Conservation (phyloP, 2,113 vertebrate genomes). For the Vanacampus margaritifer region DNA sequence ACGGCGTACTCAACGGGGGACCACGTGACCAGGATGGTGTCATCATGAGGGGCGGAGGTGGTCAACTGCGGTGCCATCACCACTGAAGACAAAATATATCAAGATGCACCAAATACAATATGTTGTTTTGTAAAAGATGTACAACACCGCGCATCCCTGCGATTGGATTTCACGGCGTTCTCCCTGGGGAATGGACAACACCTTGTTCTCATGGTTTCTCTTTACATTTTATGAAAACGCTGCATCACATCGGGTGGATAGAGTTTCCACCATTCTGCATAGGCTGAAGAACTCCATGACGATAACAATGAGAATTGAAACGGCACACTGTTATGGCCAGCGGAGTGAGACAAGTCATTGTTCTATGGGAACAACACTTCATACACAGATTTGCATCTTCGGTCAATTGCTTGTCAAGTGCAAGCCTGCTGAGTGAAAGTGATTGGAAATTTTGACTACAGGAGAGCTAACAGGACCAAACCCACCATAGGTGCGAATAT, state of each 20-base stretch:
- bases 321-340: slow-evolving; percentile 34
- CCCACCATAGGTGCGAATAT: too few relatives aligned
- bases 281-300: slow-evolving; percentile 20
- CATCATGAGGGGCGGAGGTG: slow-evolving; percentile 69
- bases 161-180: slow-evolving; percentile 54
- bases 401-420: slow-evolving; percentile 31
- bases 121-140: slow-evolving; percentile 25
- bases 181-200: slow-evolving; percentile 47
- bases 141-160: slow-evolving; percentile 22
- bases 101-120: neutral
- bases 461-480: too few relatives aligned
- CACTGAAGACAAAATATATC: slow-evolving; percentile 61
- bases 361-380: slow-evolving; percentile 39
- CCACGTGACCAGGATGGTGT: slow-evolving; percentile 80
- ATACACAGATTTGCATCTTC: slow-evolving; percentile 20
- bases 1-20: slow-evolving; percentile 72
- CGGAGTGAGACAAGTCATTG: slow-evolving; percentile 54
- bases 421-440: slow-evolving; percentile 19
- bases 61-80: slow-evolving; percentile 74
- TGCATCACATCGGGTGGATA: slow-evolving; percentile 40
- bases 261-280: slow-evolving; percentile 48
- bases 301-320: slow-evolving; percentile 57
- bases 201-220: slow-evolving; percentile 75
- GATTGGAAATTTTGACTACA: neutral
- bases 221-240: slow-evolving; percentile 59